phyloP scores from a whole-genome alignment of 2,113 vertebrate genomes.

The Hypomesus transpacificus region DNA sequence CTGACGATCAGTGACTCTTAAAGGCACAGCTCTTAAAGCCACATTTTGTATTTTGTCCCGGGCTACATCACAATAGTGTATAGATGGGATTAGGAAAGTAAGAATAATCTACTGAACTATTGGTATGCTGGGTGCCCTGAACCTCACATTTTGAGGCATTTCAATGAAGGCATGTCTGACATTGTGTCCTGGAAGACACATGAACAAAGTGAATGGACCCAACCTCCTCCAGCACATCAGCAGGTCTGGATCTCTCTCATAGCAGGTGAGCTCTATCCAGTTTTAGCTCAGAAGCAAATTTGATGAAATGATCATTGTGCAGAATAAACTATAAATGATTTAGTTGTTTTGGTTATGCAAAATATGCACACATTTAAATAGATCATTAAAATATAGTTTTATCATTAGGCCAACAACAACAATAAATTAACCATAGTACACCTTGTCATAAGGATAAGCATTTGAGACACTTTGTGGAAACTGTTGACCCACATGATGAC shows the following conservation, averaged over 20 bases:
- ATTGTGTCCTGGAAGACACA: conserved; percentile 47
- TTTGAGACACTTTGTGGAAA: no score
- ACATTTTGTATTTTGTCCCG: background rate
- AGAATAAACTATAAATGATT: no score
- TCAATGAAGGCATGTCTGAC: conserved; percentile 59
- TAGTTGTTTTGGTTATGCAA: no score
- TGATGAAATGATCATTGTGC: no score
- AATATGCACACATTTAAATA: no score
- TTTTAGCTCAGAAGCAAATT: no score
- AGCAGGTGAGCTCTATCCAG: conserved; percentile 40
- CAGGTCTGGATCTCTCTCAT: conserved; percentile 59
- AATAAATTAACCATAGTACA: no score
- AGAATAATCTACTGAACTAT: background rate
- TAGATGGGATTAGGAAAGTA: background rate
- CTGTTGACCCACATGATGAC: no score
- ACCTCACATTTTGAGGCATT: conserved; percentile 11
- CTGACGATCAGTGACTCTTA: conserved; percentile 22
- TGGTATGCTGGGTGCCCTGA: background rate
- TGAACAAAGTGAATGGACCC: conserved; percentile 44
- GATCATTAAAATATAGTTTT: no score
- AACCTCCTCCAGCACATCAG: conserved; percentile 17
- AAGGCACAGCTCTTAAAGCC: background rate
- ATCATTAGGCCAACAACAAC: no score
- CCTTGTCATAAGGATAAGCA: no score
- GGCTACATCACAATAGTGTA: background rate